A percentile compares a stretch with the other conserved stretches of the same genome.
These are phyloP conservation scores for Lasioglossum calceatum DNA, from an alignment of 2,888 invertebrate species.

Conservation along the genomic window DNA sequence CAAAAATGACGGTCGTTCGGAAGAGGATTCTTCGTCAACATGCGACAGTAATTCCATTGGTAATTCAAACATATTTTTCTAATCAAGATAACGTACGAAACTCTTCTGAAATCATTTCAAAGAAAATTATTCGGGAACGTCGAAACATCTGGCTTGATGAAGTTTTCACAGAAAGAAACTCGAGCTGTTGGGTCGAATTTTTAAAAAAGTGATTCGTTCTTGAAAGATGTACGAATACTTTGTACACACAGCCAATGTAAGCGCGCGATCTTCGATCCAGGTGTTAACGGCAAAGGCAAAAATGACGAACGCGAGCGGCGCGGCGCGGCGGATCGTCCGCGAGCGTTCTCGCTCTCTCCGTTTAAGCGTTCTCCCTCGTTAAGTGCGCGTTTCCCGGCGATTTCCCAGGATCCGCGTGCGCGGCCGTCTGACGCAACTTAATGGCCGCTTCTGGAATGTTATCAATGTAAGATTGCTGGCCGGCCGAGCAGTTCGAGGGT, in stretches of 20 bases:
- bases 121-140: neutral
- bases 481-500: conserved; percentile 37
- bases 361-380: neutral
- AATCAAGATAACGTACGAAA: neutral
- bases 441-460: conserved; percentile 12
- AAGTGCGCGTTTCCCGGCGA: neutral
- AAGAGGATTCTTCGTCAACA: too few species aligned
- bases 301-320: neutral
- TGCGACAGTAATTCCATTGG: neutral
- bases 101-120: neutral
- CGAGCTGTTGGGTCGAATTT: too few species aligned
- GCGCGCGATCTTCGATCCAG: too few species aligned
- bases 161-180: too few species aligned
- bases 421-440: conserved; percentile 23
- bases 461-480: conserved; percentile 28
- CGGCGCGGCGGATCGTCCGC: neutral
- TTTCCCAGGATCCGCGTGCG: neutral
- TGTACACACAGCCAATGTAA: too few species aligned
- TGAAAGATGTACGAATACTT: too few species aligned
- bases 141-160: too few species aligned
- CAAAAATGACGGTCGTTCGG: neutral
- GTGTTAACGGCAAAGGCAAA: neutral
- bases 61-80: neutral
- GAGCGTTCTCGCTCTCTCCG: neutral
- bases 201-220: too few species aligned